These are phyloP conservation scores for Xyrauchen texanus DNA, from an alignment of 2,113 vertebrate species.

Conservation along the genomic window DNA sequence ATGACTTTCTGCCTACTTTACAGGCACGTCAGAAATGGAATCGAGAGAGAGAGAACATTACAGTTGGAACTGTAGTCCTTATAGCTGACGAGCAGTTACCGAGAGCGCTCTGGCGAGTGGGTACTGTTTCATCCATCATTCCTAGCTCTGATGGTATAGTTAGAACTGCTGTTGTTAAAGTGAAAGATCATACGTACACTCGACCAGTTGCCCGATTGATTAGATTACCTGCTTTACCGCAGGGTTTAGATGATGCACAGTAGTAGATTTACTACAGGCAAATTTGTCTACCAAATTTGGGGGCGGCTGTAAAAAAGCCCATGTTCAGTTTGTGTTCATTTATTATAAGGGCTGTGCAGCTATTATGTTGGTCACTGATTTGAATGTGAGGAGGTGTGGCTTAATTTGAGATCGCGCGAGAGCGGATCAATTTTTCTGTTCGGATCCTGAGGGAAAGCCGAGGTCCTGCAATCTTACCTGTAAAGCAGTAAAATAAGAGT, in stretches of 20 bases:
- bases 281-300: background rate
- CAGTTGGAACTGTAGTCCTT: constrained; percentile 1
- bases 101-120: background rate
- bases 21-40: background rate
- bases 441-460: no score
- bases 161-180: background rate
- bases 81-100: no score
- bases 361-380: no score
- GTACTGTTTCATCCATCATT: background rate
- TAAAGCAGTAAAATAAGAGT: no score
- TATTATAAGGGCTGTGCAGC: no score
- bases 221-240: background rate
- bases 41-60: background rate
- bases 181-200: background rate
- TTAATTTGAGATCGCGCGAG: no score
- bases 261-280: background rate
- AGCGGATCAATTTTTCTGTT: no score
- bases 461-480: no score
- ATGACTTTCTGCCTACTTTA: background rate
- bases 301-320: constrained; percentile 1
- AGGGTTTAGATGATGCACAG: background rate
- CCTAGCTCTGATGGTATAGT: background rate
- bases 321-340: no score
- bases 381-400: no score
- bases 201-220: constrained; percentile 3